phyloP scores from a whole-genome alignment of 2,888 invertebrate species.

The Andrena chrysosceles region DNA sequence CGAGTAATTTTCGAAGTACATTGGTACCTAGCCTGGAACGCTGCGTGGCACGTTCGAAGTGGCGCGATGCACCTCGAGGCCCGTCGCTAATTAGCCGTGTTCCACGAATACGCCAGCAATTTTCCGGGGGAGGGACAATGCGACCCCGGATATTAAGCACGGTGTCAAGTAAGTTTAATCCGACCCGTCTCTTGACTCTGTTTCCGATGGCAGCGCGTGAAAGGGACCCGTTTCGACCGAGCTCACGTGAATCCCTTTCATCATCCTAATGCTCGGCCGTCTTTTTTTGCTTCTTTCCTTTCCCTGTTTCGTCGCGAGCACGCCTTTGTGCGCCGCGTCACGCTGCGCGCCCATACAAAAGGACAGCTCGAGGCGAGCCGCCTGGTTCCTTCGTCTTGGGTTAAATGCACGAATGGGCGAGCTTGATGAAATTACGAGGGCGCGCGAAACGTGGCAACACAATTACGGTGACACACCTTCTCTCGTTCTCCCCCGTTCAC shows the following conservation, averaged over 20 bases:
- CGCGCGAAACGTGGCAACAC: not conserved
- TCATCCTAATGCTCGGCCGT: constrained; percentile 46
- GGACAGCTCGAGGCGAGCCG: not conserved
- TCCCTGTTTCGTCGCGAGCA: constrained; percentile 2
- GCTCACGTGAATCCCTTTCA: constrained; percentile 59
- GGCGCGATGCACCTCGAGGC: not conserved
- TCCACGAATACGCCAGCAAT: constrained; percentile 1
- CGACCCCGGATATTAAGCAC: constrained; percentile 35
- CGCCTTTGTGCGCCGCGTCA: constrained; percentile 25
- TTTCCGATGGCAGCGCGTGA: constrained; percentile 41
- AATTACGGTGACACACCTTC: not conserved
- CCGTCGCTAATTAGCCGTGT: constrained; percentile 6
- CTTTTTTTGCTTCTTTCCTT: not conserved
- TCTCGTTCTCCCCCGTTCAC: not conserved
- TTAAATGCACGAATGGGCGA: not conserved
- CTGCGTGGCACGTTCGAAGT: too few relatives aligned
- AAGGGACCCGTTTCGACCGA: constrained; percentile 46
- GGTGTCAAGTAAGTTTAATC: constrained; percentile 50
- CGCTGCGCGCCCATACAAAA: constrained; percentile 14
- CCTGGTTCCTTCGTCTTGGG: constrained; percentile 18
- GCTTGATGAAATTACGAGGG: constrained; percentile 19
- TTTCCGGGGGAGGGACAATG: not conserved
- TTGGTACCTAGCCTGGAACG: too few relatives aligned
- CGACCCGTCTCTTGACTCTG: constrained; percentile 41
- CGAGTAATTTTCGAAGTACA: too few relatives aligned